Conservation (phyloP, 2,797 vertebrate genomes). For the Myoxocephalus aenaeus region DNA sequence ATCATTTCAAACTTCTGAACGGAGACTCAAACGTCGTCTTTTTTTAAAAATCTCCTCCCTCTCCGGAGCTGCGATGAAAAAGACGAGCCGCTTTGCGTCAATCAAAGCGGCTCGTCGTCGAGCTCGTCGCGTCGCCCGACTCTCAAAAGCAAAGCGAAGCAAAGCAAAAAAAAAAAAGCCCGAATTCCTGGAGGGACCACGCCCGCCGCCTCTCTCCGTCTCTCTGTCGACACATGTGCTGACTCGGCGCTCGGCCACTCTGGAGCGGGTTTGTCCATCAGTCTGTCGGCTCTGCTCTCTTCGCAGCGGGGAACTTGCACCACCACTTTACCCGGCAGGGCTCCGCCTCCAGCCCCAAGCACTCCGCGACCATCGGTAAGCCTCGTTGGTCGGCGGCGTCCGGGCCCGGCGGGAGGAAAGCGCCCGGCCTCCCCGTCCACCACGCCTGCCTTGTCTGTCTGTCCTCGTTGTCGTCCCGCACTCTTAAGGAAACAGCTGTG, state of each 20-base stretch:
- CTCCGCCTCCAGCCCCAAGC: conserved; percentile 89
- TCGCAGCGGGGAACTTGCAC: conserved; percentile 88
- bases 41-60: neutral
- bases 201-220: neutral
- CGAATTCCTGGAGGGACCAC: conserved; percentile 52
- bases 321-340: conserved; percentile 89
- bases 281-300: conserved; percentile 84
- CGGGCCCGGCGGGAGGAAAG: conserved; percentile 8
- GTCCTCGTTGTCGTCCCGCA: conserved; percentile 53
- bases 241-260: conserved; percentile 60
- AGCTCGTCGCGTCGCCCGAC: neutral
- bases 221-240: conserved; percentile 65
- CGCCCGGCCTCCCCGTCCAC: conserved; percentile 34
- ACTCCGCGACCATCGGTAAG: conserved; percentile 85
- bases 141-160: too few species aligned
- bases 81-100: neutral
- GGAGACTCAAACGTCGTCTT: neutral
- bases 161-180: neutral
- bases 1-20: neutral
- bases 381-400: conserved; percentile 56
- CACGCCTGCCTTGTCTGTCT: conserved; percentile 69
- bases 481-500: conserved; percentile 61
- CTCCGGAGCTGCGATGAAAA: neutral
- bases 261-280: conserved; percentile 74
- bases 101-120: neutral